Percentiles rank a stretch among this genome's conserved stretches.
Conservation (phyloP, 2,113 vertebrate genomes). For the Erinaceus europaeus region DNA sequence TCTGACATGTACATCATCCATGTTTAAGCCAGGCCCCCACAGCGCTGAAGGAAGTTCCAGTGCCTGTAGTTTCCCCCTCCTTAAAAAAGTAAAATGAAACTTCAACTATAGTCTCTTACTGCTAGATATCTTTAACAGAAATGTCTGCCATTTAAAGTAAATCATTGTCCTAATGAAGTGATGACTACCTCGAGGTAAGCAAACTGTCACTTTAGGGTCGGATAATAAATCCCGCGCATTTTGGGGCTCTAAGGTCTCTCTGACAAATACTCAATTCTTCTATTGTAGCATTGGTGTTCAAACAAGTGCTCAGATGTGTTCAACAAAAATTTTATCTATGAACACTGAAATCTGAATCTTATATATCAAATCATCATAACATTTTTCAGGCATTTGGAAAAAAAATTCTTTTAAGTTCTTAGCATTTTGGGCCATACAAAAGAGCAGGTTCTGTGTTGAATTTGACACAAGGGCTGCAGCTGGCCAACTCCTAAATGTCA, state of each 20-base stretch:
- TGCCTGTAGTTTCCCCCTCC: too few species aligned
- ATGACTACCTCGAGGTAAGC: background rate
- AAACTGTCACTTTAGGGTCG: background rate
- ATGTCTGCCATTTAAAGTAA: background rate
- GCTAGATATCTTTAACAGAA: background rate
- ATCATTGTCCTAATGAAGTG: background rate
- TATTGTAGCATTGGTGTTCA: background rate
- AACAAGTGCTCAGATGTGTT: background rate
- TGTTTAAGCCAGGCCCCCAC: too few species aligned
- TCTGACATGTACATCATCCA: too few species aligned
- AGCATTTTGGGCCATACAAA: background rate
- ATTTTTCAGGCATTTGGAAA: background rate
- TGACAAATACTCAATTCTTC: background rate
- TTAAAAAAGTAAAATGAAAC: too few species aligned
- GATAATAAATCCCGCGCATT: background rate
- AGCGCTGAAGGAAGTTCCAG: too few species aligned
- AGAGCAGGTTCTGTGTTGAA: background rate
- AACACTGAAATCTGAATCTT: background rate
- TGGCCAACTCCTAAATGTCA: background rate
- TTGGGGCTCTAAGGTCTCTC: too few species aligned
- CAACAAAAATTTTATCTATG: background rate
- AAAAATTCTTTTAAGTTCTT: too few species aligned
- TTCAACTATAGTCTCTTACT: background rate
- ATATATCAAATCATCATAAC: too few species aligned
- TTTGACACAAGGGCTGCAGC: background rate